Conservation (phyloP, 2,797 vertebrate genomes). For the Taeniopygia guttata region DNA sequence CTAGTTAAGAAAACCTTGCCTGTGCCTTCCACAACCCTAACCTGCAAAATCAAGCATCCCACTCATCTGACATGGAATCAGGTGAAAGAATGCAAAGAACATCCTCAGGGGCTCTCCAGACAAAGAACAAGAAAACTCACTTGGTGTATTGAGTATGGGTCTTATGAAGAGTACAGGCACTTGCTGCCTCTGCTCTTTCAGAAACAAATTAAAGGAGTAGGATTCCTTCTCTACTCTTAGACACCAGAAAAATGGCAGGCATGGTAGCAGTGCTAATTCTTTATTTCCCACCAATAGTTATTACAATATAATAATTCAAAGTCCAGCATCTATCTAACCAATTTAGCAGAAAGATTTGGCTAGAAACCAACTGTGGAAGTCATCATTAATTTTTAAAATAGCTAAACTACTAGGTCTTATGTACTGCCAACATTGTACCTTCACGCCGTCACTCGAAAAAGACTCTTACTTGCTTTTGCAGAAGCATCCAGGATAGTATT, state of each 20-base stretch:
- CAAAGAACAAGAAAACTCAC: background rate
- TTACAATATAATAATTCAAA: background rate
- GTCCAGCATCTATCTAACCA: background rate
- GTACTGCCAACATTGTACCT: background rate
- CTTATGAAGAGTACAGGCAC: background rate
- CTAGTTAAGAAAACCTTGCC: background rate
- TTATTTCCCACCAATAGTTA: background rate
- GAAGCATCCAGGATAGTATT: background rate
- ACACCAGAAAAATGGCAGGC: background rate
- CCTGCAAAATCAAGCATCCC: background rate
- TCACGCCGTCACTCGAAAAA: background rate
- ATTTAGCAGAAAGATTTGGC: background rate
- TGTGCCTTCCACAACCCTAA: background rate
- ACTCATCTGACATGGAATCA: background rate
- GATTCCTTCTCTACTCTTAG: background rate
- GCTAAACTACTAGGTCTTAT: background rate
- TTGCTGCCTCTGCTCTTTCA: background rate
- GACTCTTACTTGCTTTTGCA: background rate
- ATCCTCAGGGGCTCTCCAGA: background rate
- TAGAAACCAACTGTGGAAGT: background rate
- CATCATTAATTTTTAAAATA: slow-evolving; percentile 11
- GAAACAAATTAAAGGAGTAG: background rate
- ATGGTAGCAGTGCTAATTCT: background rate
- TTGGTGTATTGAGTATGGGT: accelerated
- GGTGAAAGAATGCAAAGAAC: background rate